phyloP scores from a whole-genome alignment of 2,888 invertebrate species.

The Rhyacophila evoluta region DNA sequence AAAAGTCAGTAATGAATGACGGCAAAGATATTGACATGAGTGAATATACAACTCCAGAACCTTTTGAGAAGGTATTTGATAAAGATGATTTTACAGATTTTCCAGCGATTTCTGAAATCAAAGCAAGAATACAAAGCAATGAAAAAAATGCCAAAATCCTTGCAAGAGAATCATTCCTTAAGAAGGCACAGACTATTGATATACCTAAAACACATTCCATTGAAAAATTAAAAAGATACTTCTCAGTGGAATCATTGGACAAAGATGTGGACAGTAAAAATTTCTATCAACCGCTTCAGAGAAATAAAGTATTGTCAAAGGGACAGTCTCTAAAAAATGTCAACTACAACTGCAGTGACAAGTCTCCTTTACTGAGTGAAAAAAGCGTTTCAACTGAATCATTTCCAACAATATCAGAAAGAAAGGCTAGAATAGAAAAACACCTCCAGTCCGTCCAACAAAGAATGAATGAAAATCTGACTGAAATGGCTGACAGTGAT shows the following conservation, averaged over 20 bases:
- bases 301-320: constrained; percentile 23
- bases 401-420: constrained; percentile 45
- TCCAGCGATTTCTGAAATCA: constrained; percentile 37
- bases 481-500: neutral
- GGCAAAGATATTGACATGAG: neutral
- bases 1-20: too few relatives aligned
- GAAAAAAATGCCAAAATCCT: constrained; percentile 26
- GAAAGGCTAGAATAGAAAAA: constrained; percentile 48
- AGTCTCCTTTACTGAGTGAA: neutral
- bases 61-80: neutral
- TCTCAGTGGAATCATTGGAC: constrained; percentile 44
- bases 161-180: constrained; percentile 44
- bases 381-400: constrained; percentile 47
- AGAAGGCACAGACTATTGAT: constrained; percentile 49
- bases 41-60: neutral
- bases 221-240: constrained; percentile 47
- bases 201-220: constrained; percentile 38
- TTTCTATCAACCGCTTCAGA: neutral
- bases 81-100: constrained; percentile 30
- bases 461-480: constrained; percentile 29
- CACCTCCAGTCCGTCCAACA: constrained; percentile 45
- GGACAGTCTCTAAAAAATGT: neutral
- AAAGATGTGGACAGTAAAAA: constrained; percentile 27
- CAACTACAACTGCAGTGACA: neutral
- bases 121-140: constrained; percentile 50